Base-by-base conservation (phyloP, 2,113 vertebrate genomes). In the Blennius ocellaris region DNA sequence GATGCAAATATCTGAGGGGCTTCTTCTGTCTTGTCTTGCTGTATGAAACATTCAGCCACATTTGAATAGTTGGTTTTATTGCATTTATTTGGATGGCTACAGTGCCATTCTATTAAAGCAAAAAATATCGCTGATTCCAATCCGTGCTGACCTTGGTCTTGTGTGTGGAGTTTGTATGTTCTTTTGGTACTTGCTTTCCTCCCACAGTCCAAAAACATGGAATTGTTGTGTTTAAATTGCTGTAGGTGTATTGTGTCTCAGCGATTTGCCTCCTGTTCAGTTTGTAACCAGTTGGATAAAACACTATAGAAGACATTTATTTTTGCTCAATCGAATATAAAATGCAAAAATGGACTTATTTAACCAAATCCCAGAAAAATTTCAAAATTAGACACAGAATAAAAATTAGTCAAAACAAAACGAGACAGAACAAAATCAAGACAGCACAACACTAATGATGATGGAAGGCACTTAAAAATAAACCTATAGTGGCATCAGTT, bases 391-490 rank as follows among this genome's bases (percentile, higher is more conserved):
- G 36, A 7, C 37, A 15, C 17, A 14, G 49, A 55, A 55, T 40
- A 15, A 58, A 45, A 56, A n/a, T 5, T 0, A 30, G 56, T 48
- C 7, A 54, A 73, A 79, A 80, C 44, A 57, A 16, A 38, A 55
- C 69, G 14, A 59, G 17, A 15, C 21, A 72, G 8, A 65, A 80
- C 61, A 66, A 0, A 84, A 62, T 40, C 45, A 17, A 48, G n/a
- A 65, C 57, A 65, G 44, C 16, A 48, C 2, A 65, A 50, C 43
- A 58, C 73, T 63, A 69, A 80, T 71, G 57, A 50, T 62, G 60
- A 73, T 76, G 11, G 17, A 70, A 8, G 75, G 53, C n/a, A 54
- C 55, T 84, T 82, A 69, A 81, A 85, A 84, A 80, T 78, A 78
- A 53, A 79, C 44, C 50, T 82, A 52, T 16, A 16, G 17, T 69